Conservation (phyloP, 1,140 invertebrate species). For the Sitobion miscanthi region DNA sequence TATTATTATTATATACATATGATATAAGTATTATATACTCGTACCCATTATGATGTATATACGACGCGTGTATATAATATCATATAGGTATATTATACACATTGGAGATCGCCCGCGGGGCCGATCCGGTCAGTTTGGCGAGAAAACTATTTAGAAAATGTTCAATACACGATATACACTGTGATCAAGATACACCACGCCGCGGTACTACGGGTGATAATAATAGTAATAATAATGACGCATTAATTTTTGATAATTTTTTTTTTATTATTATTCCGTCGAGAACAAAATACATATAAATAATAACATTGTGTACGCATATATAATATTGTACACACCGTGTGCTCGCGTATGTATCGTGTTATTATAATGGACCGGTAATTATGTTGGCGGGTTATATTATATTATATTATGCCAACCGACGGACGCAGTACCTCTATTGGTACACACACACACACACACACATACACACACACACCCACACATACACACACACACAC, state of each 20-base stretch:
- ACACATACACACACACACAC: background rate
- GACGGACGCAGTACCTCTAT: background rate
- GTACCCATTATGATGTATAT: background rate
- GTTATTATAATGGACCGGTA: slow-evolving; percentile 42
- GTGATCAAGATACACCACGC: slow-evolving; percentile 30
- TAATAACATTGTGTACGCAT: background rate
- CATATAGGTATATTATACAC: background rate
- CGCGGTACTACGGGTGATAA: background rate
- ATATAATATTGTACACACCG: background rate
- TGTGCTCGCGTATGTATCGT: background rate
- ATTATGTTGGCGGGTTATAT: slow-evolving; percentile 31
- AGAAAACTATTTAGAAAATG: slow-evolving; percentile 41
- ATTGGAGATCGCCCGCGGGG: background rate
- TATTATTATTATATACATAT: background rate
- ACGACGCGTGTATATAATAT: background rate
- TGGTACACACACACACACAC: too few relatives aligned
- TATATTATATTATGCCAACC: slow-evolving; percentile 2
- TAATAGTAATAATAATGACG: background rate
- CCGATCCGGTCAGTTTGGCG: slow-evolving; percentile 46
- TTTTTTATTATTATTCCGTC: background rate
- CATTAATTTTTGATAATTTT: background rate
- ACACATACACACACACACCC: background rate
- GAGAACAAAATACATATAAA: slow-evolving; percentile 26
- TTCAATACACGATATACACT: background rate
- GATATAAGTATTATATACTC: background rate